Conservation (phyloP, 92 coral and sea anemone genomes). For the Scolanthus callimorphus region DNA sequence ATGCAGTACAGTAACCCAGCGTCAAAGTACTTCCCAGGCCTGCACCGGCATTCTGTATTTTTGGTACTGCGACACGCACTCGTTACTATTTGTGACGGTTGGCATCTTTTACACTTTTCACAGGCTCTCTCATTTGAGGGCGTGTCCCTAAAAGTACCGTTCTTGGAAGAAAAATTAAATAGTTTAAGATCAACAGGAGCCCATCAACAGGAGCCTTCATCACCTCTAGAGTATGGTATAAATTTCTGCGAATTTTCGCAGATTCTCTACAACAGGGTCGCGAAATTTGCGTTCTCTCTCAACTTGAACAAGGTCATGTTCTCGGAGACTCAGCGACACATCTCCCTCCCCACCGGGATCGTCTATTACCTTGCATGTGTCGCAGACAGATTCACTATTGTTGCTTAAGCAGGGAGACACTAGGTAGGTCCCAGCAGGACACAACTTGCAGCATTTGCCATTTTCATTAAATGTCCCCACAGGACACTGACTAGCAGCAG, state of each 20-base stretch:
- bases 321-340: no score
- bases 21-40: slow-evolving; percentile 6
- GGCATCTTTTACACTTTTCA: slow-evolving; percentile 3
- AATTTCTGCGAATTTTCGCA: no score
- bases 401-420: neutral
- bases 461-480: neutral
- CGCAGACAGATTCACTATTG: neutral
- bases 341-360: no score
- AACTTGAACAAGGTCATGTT: no score
- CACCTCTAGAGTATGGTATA: no score
- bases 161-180: no score
- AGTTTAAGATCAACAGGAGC: no score
- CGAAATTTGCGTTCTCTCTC: no score
- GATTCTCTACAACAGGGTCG: no score
- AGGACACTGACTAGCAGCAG: neutral
- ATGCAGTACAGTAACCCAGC: slow-evolving; percentile 15
- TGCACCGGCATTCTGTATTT: slow-evolving; percentile 6
- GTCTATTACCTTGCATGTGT: neutral
- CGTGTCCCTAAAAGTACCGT: neutral
- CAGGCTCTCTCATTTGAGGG: neutral
- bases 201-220: no score
- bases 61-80: neutral
- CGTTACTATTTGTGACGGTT: neutral
- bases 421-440: neutral
- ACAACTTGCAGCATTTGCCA: neutral